These are phyloP conservation scores for Thalassarche chlororhynchos DNA, from an alignment of 2,113 vertebrate genomes.

Conservation along the genomic window DNA sequence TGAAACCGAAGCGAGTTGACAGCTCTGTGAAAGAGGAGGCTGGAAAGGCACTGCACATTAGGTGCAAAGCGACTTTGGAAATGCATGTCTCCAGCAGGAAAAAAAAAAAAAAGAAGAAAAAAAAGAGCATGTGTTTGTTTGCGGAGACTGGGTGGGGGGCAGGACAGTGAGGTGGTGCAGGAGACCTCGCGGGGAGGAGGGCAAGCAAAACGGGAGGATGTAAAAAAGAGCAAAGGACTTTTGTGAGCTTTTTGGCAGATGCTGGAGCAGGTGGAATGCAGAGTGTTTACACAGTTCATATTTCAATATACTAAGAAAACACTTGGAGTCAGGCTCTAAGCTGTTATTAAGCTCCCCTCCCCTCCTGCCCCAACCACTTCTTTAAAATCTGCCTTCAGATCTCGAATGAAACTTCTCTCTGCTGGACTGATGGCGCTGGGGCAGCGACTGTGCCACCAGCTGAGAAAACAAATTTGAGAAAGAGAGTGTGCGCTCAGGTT, in stretches of 20 bases:
- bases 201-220: not conserved
- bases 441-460: constrained; percentile 68
- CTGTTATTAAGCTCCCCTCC: constrained; percentile 58
- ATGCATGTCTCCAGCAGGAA: not conserved
- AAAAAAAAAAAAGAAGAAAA: not conserved
- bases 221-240: constrained; percentile 35
- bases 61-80: not conserved
- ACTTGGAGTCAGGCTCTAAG: constrained; percentile 40
- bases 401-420: constrained; percentile 63
- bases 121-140: not conserved
- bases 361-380: constrained; percentile 49
- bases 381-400: constrained; percentile 68
- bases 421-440: constrained; percentile 46
- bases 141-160: not conserved
- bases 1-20: not conserved
- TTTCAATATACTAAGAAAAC: constrained; percentile 72
- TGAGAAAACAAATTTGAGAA: constrained; percentile 80
- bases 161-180: not conserved
- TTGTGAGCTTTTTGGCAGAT: constrained; percentile 56
- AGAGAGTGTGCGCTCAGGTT: constrained; percentile 64
- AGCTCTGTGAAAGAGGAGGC: not conserved
- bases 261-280: constrained; percentile 69
- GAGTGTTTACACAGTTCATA: constrained; percentile 68
- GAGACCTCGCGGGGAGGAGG: not conserved
- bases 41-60: not conserved